Conservation (phyloP, 2,113 vertebrate species). For the Acanthochromis polyacanthus region DNA sequence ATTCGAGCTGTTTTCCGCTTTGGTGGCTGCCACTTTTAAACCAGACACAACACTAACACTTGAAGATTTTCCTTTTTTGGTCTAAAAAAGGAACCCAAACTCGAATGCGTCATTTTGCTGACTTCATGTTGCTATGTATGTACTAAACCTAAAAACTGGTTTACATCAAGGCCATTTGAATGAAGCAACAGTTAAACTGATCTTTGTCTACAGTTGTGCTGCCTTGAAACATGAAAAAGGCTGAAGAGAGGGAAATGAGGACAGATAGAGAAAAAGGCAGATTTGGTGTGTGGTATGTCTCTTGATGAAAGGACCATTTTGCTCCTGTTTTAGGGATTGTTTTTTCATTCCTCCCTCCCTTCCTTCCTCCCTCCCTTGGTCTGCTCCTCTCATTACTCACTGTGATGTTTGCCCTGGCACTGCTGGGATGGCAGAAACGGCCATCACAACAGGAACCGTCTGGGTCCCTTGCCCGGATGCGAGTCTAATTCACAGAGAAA, state of each 20-base stretch:
- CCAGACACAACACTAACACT: conserved; percentile 1
- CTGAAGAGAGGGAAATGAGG: conserved; percentile 37
- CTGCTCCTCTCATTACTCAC: conserved; percentile 64
- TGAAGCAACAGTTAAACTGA: conserved; percentile 17
- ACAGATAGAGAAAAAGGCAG: conserved; percentile 39
- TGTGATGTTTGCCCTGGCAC: conserved; percentile 67
- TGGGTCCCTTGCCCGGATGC: conserved; percentile 17
- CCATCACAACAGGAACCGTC: conserved; percentile 45
- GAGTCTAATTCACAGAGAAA: conserved; percentile 24
- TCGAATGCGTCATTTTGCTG: conserved; percentile 3
- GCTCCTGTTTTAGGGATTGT: conserved; percentile 62
- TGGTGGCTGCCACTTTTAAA: neutral
- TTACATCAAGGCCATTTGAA: conserved; percentile 26
- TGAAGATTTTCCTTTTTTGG: conserved; percentile 4
- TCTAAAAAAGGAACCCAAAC: neutral
- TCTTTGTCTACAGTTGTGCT: neutral
- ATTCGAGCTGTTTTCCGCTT: neutral
- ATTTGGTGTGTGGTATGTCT: conserved; percentile 57
- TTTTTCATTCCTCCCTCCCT: conserved; percentile 55
- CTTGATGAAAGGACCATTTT: conserved; percentile 61
- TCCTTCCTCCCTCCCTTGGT: conserved; percentile 43
- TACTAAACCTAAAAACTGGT: neutral
- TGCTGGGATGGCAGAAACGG: conserved; percentile 48
- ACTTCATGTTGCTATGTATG: conserved; percentile 1
- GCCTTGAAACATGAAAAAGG: conserved; percentile 6